Conservation (phyloP, 1,140 invertebrate species). For the Plectrocnemia conspersa region DNA sequence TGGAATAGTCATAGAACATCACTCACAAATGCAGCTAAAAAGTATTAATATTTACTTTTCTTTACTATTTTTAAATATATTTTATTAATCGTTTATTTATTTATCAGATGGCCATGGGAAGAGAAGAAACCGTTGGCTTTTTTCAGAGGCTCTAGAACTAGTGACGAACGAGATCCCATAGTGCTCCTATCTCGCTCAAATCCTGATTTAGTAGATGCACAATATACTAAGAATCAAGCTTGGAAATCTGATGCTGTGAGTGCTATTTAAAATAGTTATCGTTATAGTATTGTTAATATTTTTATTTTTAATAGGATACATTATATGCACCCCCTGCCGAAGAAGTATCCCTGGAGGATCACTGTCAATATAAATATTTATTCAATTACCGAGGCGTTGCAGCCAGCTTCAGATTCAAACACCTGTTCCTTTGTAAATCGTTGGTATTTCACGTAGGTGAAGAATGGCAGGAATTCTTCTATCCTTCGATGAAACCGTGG, state of each 20-base stretch:
- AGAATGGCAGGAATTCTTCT: constrained; percentile 96
- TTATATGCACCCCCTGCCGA: constrained; percentile 71
- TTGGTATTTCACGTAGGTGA: constrained; percentile 94
- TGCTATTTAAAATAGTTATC: too few species aligned
- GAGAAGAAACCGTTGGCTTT: constrained; percentile 74
- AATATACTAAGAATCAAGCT: constrained; percentile 97
- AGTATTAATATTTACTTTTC: too few species aligned
- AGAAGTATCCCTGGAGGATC: constrained; percentile 86
- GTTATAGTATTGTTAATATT: constrained; percentile 2
- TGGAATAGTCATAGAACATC: constrained; percentile 82
- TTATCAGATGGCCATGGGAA: constrained; percentile 66
- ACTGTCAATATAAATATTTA: constrained; percentile 91
- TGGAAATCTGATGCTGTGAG: constrained; percentile 86
- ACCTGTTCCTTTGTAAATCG: constrained; percentile 90
- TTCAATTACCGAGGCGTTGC: constrained; percentile 96
- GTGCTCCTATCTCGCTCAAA: constrained; percentile 75
- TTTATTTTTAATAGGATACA: constrained; percentile 64
- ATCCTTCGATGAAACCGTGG: constrained; percentile 87
- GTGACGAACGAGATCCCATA: constrained; percentile 83
- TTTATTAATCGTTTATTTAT: background rate
- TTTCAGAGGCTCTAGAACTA: constrained; percentile 92
- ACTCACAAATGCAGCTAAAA: constrained; percentile 61
- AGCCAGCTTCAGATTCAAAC: constrained; percentile 95
- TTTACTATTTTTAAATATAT: background rate
- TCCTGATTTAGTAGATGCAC: constrained; percentile 81